Evolutionary conservation across 2,888 invertebrate genomes (phyloP), one percentile per base, ranked within the genome.

Genomic region (Pocota personata): DNA sequence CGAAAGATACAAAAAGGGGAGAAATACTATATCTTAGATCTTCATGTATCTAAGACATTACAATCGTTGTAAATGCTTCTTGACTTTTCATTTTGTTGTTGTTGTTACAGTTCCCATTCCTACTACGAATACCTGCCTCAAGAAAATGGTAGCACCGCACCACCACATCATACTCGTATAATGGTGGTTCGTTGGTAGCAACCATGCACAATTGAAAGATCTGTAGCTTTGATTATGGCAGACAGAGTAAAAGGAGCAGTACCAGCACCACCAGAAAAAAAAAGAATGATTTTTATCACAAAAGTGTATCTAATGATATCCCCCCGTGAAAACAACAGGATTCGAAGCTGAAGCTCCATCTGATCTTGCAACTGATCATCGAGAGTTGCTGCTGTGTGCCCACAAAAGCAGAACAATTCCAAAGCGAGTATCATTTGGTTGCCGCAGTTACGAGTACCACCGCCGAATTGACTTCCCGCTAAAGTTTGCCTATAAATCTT

Each of bases 61-160:
- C 92, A 92, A 92, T 92, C 91, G 91, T 90, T 91, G 91, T 91
- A 91, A 91, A 91, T 91, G 91, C 91, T 92, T 91, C 91, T 90
- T 91, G 92, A 91, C 90, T 91, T 92, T 90, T 52, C 64, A 50
- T 88, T 83, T 82, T 75, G 73, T 64, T 71, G 84, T 73, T 76
- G 30, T n/a, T n/a, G n/a, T n/a, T n/a, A n/a, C 8, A 10, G 52
- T 24, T 19, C n/a, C n/a, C 21, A 16, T 64, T 21, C 37, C 64
- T 30, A 16, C n/a, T 10, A 24, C 14, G 14, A 37, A 27, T 43
- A 66, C 46, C 55, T 50, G 35, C 27, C 32, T 40, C 30, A 69
- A 52, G 50, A 73, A 83, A 78, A 72, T 73, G 55, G 80, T 52
- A 80, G 73, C 80, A 58, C 14, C 50, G 62, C 55, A 57, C 66